Evolutionary conservation across 92 coral and sea anemone species (phyloP).

Genomic region (Palythoa caribaeorum): DNA sequence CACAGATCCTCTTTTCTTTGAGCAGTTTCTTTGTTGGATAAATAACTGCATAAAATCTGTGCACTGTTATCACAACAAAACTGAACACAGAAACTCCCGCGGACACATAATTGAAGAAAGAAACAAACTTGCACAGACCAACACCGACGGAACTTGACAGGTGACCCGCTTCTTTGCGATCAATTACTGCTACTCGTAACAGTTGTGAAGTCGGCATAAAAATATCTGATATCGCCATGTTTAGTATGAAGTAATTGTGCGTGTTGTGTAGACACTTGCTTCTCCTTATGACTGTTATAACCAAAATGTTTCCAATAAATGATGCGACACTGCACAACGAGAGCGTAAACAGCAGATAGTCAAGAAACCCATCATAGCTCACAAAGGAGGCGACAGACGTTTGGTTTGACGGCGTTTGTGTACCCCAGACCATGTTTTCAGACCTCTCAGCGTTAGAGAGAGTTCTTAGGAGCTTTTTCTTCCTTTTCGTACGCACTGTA

Average conservation of each 20-base stretch:
- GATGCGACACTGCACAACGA: too few species aligned
- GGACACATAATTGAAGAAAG: background rate
- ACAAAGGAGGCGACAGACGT: too few species aligned
- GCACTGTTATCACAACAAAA: too few species aligned
- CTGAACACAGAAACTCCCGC: too few species aligned
- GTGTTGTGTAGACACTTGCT: constrained; percentile 7
- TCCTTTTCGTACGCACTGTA: too few species aligned
- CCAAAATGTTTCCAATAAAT: background rate
- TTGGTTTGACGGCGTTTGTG: too few species aligned
- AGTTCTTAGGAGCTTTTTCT: too few species aligned
- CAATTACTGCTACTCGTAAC: background rate
- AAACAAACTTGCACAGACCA: background rate
- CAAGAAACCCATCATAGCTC: too few species aligned
- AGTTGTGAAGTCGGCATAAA: too few species aligned
- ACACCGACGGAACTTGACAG: background rate
- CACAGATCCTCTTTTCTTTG: background rate
- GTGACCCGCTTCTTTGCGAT: background rate
- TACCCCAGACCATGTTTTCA: too few species aligned
- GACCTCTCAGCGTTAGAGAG: too few species aligned
- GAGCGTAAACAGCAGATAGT: too few species aligned
- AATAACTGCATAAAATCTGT: constrained; percentile 1
- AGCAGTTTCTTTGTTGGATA: background rate
- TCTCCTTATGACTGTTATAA: background rate
- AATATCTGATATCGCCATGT: background rate
- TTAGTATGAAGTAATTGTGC: background rate